Conservation (phyloP, 2,888 invertebrate genomes). For the Calliopum simillimum region DNA sequence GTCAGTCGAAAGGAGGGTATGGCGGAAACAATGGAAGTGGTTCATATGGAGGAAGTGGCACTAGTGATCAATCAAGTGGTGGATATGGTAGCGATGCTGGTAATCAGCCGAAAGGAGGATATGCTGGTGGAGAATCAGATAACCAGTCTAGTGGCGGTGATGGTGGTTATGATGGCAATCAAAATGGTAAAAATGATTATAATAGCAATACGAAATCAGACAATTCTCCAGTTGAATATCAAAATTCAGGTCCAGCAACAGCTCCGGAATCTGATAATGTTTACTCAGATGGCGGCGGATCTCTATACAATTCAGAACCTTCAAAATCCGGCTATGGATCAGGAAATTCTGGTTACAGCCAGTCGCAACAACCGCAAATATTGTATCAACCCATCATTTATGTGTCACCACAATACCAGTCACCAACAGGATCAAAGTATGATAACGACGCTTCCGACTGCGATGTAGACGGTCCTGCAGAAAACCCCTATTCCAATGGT, state of each 20-base stretch:
- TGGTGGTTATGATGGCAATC: not conserved
- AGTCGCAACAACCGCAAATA: constrained; percentile 48
- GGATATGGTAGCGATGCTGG: not conserved
- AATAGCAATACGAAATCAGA: not conserved
- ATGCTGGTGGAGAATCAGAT: constrained; percentile 15
- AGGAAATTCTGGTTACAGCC: not conserved
- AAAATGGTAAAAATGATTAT: not conserved
- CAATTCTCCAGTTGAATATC: not conserved
- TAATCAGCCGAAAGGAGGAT: constrained; percentile 12
- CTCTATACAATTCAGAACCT: not conserved
- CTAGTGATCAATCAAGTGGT: constrained; percentile 16
- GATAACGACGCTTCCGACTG: not conserved
- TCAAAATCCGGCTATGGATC: not conserved
- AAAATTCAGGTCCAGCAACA: not conserved
- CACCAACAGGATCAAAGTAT: constrained; percentile 24
- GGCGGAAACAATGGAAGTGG: constrained; percentile 23
- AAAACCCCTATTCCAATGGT: too few species aligned
- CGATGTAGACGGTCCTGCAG: not conserved
- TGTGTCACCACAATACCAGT: constrained; percentile 46
- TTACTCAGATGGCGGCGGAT: not conserved
- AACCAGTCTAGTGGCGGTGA: constrained; percentile 11
- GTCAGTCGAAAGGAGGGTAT: constrained; percentile 27
- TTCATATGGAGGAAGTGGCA: not conserved
- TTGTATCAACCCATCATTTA: constrained; percentile 61
- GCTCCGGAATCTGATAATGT: not conserved